Evolutionary conservation across 2,113 vertebrate genomes (phyloP), one percentile per base, ranked within the genome.

Genomic region (Echinops telfairi): DNA sequence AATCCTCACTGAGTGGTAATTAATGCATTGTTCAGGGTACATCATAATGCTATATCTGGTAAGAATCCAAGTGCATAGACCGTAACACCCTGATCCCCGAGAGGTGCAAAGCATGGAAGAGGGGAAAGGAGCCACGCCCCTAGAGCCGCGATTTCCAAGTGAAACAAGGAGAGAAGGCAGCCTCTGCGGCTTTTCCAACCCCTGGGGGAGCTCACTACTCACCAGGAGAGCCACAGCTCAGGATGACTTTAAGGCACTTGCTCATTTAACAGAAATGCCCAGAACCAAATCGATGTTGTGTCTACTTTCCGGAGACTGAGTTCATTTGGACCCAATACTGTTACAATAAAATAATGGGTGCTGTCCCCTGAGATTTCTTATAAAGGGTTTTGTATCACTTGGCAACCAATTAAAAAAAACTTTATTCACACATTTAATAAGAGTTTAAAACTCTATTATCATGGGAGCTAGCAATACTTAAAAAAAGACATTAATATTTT

Each of bases 371-470:
- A 23, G 29, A 22, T 19, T 94, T 83, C 64, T 78, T 90, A 79
- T 8, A 91, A 88, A 96, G 66, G 31, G 83, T 43, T 94, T 77
- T 89, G 8, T 47, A 85, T 89, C 23, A 43, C 40, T 84, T 38
- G 80, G 1, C 70, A 90, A 82, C n/a, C 38, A 92, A 90, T 84
- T n/a, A n/a, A 85, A 90, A 53, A 53, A 91, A 76, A 27, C 20
- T 73, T 73, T 60, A 90, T 88, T 89, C 83, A 19, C 64, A 43
- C 14, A 91, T 80, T 79, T 86, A 86, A 73, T 68, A 90, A 58
- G 40, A 29, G 66, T 12, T 85, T 81, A 92, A 87, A 60, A 85
- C 7, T 89, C 17, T 0, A 40, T 33, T 88, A 90, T 38, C 14
- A 25, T 80, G 23, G 22, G 15, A 70, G 90, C 6, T 77, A 17